Base-by-base conservation (phyloP, 2,888 invertebrate genomes). In the Ophraella communa region DNA sequence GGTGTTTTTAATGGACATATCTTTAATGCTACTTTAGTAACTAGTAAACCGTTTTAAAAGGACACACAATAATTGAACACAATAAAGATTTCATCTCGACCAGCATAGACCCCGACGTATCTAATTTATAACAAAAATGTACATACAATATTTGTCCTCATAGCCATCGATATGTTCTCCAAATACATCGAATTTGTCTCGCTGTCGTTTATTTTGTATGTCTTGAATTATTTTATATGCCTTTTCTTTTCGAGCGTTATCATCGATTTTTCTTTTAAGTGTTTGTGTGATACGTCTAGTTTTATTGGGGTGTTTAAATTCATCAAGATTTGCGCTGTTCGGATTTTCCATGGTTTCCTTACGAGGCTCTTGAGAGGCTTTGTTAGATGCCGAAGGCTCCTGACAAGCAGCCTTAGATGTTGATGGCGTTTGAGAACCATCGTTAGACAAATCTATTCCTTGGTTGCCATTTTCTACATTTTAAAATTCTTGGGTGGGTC, bases 401-500 rank as follows among this genome's bases (percentile, higher is more conserved):
- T 47, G 47, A 47, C 47, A 47, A 47, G 47, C 47, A 47, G 47
- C 47, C 18, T 47, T 47, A 47, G 47, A 47, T 47, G 47, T n/a
- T 47, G 18, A 47, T 47, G 47, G 47, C 47, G 3, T 47, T 47
- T 47, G 47, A 47, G 47, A 47, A 47, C 47, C 47, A 47, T 47
- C 47, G 47, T 47, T 47, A 47, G 47, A 18, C 47, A 47, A 47
- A 20, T 47, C 47, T 18, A 47, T 47, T 17, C 47, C 47, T 55
- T 55, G 18, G 30, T 39, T 39, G 35, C 55, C 55, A 39, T 18
- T 55, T 55, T 3, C 55, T 33, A 55, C 30, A 55, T 55, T n/a
- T 55, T 55, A 20, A 47, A 47, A 47, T 47, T 47, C 47, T 47
- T n/a, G n/a, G n/a, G n/a, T 47, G 47, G 47, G 20, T 47, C 47